These are phyloP conservation scores for Drosophila nigrodunni DNA, from an alignment of 1,140 invertebrate species.

Conservation along the genomic window DNA sequence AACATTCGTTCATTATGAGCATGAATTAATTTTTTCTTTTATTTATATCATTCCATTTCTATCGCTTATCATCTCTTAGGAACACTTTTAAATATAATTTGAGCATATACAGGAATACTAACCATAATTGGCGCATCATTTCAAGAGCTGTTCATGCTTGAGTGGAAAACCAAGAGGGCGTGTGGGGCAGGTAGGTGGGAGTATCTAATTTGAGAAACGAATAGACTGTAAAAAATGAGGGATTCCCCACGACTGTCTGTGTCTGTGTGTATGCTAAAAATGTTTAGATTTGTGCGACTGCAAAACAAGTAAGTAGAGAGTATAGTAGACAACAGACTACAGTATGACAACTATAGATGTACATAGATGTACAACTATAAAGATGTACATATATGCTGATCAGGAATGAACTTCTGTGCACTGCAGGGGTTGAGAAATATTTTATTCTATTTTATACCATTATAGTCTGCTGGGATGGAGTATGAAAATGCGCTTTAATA, in stretches of 20 bases:
- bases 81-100: slow-evolving; percentile 21
- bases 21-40: background rate
- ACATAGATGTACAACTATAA: too few relatives aligned
- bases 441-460: too few relatives aligned
- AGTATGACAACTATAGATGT: too few relatives aligned
- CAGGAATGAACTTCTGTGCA: too few relatives aligned
- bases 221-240: background rate
- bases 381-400: too few relatives aligned
- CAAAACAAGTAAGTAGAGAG: too few relatives aligned
- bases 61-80: background rate
- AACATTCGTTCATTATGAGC: background rate
- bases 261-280: slow-evolving; percentile 5
- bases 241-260: background rate
- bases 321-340: too few relatives aligned
- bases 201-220: background rate
- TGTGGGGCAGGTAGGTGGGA: background rate
- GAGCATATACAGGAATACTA: slow-evolving; percentile 12
- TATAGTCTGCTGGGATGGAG: too few relatives aligned
- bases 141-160: slow-evolving; percentile 20
- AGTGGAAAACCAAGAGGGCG: background rate
- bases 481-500: too few relatives aligned
- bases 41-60: slow-evolving; percentile 4
- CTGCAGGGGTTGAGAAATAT: too few relatives aligned
- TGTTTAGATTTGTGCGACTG: slow-evolving; percentile 10
- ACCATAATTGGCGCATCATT: slow-evolving; percentile 40